Base-by-base conservation (phyloP, 2,888 invertebrate genomes). In the Pterobdella sp. region DNA sequence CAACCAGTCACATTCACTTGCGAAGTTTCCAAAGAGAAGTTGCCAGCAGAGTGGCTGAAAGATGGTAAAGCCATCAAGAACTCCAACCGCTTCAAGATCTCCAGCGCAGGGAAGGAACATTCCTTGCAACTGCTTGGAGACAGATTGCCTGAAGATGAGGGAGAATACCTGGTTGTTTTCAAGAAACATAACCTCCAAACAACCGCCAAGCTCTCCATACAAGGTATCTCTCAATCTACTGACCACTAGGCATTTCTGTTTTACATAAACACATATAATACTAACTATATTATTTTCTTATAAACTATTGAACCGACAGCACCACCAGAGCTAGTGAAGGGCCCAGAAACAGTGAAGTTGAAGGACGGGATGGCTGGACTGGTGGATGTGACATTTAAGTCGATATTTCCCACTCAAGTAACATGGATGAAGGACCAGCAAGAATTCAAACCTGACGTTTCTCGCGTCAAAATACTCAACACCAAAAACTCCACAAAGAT, bases 71-170 rank as follows among this genome's bases (percentile, higher is more conserved):
- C 68, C 32, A 35, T 77, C 7, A 70, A 72, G 18, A 64, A 74
- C 18, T 32, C 71, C 14, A 56, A 71, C 35, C 63, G 52, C n/a
- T 74, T 76, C 65, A 75, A 76, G 35, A 74, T 78, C 60, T 32
- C 60, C n/a, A 73, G 63, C 32, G 65, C 74, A 18, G 78, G 77
- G 10, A 72, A 72, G 36, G 75, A 77, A 74, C 94, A 95, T 81
- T 90, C 90, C 79, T 85, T 95, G 35, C 91, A 92, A 82, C 91
- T 94, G 78, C 90, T 90, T 80, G 90, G 92, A 76, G 88, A 90
- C 52, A 88, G 88, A 2, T 14, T 71, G 75, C 81, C 86, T 0
- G 88, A 88, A 72, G 94, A 81, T 73, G 77, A 77, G 36, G 82
- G 80, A 26, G 78, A 79, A 73, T 82, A 81, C 76, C 79, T 76